phyloP scores from a whole-genome alignment of 2,113 vertebrate genomes.

The Anseranas semipalmata region DNA sequence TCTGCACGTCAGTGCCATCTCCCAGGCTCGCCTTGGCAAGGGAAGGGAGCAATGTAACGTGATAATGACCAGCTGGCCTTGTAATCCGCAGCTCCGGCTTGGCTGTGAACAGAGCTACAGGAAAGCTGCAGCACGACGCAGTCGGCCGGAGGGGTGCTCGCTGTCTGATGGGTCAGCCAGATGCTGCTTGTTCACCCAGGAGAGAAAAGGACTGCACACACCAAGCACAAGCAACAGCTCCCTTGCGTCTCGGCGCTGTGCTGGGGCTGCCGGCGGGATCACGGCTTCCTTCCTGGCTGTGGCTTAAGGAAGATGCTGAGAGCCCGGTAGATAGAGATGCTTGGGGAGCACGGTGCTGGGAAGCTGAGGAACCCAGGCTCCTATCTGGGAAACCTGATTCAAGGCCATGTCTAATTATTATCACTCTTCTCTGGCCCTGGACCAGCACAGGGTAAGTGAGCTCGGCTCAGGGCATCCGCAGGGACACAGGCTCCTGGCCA shows the following conservation, averaged over 20 bases:
- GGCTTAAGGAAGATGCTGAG: neutral
- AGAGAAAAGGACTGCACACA: neutral
- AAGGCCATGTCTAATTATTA: neutral
- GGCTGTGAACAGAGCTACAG: conserved; percentile 12
- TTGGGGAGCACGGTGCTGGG: accelerated
- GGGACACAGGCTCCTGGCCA: neutral
- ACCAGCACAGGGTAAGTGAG: neutral
- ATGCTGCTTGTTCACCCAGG: neutral
- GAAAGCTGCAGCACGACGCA: neutral
- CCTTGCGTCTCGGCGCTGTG: accelerated
- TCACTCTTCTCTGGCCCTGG: neutral
- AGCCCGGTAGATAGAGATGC: neutral
- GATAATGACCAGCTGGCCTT: conserved; percentile 25
- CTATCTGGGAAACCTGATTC: neutral
- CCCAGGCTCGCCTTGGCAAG: neutral
- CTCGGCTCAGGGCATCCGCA: accelerated
- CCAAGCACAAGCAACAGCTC: accelerated
- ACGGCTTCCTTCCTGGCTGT: accelerated
- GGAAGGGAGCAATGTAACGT: neutral
- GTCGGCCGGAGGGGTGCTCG: neutral
- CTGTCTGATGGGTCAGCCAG: conserved; percentile 4
- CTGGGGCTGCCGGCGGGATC: neutral
- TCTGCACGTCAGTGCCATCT: neutral
- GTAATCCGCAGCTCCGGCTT: neutral
- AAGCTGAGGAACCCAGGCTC: neutral